Evolutionary conservation across 2,888 invertebrate species (phyloP).

Genomic region (Polydrusus cervinus): DNA sequence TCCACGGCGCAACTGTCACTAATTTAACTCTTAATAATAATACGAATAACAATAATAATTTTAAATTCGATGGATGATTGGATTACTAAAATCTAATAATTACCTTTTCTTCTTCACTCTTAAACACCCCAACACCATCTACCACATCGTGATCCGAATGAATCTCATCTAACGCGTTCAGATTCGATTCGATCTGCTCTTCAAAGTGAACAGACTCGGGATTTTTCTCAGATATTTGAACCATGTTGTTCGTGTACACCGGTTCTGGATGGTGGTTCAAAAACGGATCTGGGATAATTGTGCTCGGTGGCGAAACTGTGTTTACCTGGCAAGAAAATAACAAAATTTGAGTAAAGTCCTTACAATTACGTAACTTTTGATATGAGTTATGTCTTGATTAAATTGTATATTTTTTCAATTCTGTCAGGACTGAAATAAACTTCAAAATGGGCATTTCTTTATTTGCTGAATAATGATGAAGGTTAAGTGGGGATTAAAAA

Average conservation of each 20-base stretch:
- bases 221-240: slow-evolving; percentile 65
- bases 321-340: slow-evolving; percentile 67
- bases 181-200: slow-evolving; percentile 76
- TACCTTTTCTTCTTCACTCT: slow-evolving; percentile 48
- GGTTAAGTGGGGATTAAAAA: no score
- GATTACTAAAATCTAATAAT: no score
- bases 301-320: slow-evolving; percentile 69
- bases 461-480: no score
- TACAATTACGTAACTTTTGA: no score
- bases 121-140: slow-evolving; percentile 58
- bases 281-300: slow-evolving; percentile 60
- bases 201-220: slow-evolving; percentile 74
- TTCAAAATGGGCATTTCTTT: no score
- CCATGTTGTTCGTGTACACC: slow-evolving; percentile 64
- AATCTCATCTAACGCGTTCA: slow-evolving; percentile 77
- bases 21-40: no score
- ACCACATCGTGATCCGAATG: slow-evolving; percentile 66
- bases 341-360: not conserved
- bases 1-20: no score
- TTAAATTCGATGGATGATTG: no score
- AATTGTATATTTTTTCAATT: no score
- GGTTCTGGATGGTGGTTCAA: slow-evolving; percentile 58
- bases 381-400: no score
- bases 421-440: no score
- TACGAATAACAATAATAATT: no score